Evolutionary conservation across 2,113 vertebrate species (phyloP), one percentile per base, ranked within the genome.

Genomic region (Pontoporia blainvillei): DNA sequence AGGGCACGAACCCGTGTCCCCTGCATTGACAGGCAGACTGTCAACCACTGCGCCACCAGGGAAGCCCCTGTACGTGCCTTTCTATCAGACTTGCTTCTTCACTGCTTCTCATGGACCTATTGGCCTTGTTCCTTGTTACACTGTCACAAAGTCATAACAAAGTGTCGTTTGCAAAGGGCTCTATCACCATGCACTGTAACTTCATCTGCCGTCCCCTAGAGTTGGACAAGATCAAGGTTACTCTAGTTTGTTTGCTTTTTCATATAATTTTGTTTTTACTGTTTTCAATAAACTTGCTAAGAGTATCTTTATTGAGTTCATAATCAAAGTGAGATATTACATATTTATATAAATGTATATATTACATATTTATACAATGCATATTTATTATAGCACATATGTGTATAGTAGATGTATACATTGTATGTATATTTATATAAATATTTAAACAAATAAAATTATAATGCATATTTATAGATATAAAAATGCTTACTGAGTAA

Each of bases 51-150:
- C 12, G 12, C 46, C 46, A 13, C 46, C 46, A 46, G 46, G 46
- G 46, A 46, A 46, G 46, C 46, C 46, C 46, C 5, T 12, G 2
- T 0, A 8, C 1, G 0, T 0, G 13, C 14, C 13, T 44, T 46
- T 44, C 12, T 9, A n/a, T 27, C 49, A 62, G 2, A 54, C n/a
- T 21, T 8, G 41, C 8, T 31, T 75, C 59, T 20, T 6, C 14
- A 9, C 27, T 10, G 1, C 34, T 34, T 61, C 57, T 52, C 20
- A 4, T 0, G 8, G 20, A 18, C 15, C 27, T 27, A 6, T 11
- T 34, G 17, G 14, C 59, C 36, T 14, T 46, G 66, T 4, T 90
- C 23, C 23, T 9, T 31, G 39, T n/a, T 7, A 15, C 29, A 5
- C 59, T 14, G 23, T 20, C 64, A 2, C 2, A 23, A 73, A 17